A percentile compares a stretch with the other conserved stretches of the same genome.
Evolutionary conservation across 2,113 vertebrate species (phyloP).

Genomic region (Sylvia atricapilla): DNA sequence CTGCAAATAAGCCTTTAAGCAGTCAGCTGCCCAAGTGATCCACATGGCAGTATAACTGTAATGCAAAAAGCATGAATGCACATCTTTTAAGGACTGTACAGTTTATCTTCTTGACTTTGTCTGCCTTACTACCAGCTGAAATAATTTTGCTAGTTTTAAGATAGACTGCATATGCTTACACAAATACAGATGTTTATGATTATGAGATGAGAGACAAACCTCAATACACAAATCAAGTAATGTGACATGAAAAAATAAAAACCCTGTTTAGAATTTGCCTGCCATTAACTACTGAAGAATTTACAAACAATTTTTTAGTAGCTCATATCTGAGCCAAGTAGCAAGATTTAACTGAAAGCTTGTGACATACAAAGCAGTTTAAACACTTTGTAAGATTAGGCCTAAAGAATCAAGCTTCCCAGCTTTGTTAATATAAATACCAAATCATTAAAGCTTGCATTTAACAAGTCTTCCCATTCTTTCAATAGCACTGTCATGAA

Average conservation of each 20-base stretch:
- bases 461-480: constrained; percentile 60
- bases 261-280: constrained; percentile 59
- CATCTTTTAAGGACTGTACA: background rate
- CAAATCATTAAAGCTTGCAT: constrained; percentile 52
- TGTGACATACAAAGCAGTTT: constrained; percentile 54
- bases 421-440: constrained; percentile 41
- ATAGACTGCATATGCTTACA: constrained; percentile 69
- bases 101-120: constrained; percentile 45
- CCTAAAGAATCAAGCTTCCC: constrained; percentile 47
- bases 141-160: constrained; percentile 65
- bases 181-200: constrained; percentile 78
- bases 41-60: constrained; percentile 23
- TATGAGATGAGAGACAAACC: constrained; percentile 76
- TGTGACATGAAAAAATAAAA: constrained; percentile 62
- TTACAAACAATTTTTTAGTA: background rate
- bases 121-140: constrained; percentile 62
- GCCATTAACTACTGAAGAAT: constrained; percentile 37
- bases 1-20: constrained; percentile 45
- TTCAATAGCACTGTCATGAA: constrained; percentile 46
- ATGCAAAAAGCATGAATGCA: constrained; percentile 39
- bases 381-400: constrained; percentile 65
- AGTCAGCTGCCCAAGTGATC: constrained; percentile 51
- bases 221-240: constrained; percentile 68
- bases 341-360: constrained; percentile 58
- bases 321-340: constrained; percentile 3